These are phyloP conservation scores for Agonopterix heracliana DNA, from an alignment of 2,888 invertebrate genomes.

Conservation along the genomic window DNA sequence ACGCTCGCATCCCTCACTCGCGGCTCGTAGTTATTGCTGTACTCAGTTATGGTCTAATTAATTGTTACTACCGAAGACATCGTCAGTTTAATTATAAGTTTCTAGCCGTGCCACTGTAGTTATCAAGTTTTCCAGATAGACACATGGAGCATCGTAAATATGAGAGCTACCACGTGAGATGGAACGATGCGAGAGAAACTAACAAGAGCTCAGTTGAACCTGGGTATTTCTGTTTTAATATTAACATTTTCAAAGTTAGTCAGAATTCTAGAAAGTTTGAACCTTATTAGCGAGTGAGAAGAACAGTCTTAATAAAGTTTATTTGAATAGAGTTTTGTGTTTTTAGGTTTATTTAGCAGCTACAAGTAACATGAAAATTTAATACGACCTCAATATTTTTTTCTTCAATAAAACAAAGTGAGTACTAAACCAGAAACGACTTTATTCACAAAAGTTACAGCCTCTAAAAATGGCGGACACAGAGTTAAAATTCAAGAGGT, in stretches of 20 bases:
- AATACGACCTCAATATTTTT: too few relatives aligned
- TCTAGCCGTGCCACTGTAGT: constrained; percentile 21
- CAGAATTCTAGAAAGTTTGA: too few relatives aligned
- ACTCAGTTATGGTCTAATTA: constrained; percentile 51
- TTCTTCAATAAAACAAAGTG: too few relatives aligned
- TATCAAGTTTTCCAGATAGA: constrained; percentile 14
- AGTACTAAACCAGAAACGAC: not conserved
- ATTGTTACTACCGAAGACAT: constrained; percentile 47
- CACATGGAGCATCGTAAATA: constrained; percentile 16
- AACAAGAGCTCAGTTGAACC: constrained; percentile 5
- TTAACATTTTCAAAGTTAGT: too few relatives aligned
- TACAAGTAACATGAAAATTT: too few relatives aligned
- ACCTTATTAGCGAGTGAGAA: too few relatives aligned
- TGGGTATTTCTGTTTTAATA: too few relatives aligned
- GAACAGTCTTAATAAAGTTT: too few relatives aligned
- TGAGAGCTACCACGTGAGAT: constrained; percentile 1
- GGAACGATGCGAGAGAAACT: constrained; percentile 5
- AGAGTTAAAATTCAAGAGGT: constrained; percentile 39
- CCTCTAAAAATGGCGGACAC: not conserved
- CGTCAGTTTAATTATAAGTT: constrained; percentile 57
- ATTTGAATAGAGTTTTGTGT: too few relatives aligned
- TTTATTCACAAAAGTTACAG: not conserved
- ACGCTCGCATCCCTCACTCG: constrained; percentile 41
- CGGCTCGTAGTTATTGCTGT: constrained; percentile 38
- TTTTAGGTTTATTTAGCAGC: not conserved